phyloP scores from a whole-genome alignment of 2,888 invertebrate genomes.

The Hirtodrosophila trivittata region DNA sequence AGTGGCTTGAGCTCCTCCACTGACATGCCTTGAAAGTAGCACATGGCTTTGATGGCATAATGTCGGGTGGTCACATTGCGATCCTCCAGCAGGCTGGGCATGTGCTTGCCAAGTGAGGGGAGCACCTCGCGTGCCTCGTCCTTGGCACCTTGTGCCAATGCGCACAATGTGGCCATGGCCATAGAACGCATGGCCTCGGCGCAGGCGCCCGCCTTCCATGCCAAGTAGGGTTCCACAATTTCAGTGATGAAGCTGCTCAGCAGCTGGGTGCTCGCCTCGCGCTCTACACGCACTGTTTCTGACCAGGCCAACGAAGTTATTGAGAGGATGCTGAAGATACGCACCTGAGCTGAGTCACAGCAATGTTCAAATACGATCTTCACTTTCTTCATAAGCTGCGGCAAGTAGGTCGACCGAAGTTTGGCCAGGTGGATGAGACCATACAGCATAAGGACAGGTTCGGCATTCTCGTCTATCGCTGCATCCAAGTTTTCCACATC shows the following conservation, averaged over 20 bases:
- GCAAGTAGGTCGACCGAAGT: conserved; percentile 73
- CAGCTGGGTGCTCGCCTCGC: conserved; percentile 64
- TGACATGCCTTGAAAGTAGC: conserved; percentile 74
- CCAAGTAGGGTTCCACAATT: conserved; percentile 78
- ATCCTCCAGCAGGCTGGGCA: conserved; percentile 82
- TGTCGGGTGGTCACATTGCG: conserved; percentile 79
- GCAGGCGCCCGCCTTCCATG: conserved; percentile 81
- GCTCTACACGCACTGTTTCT: conserved; percentile 56
- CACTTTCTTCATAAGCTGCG: conserved; percentile 71
- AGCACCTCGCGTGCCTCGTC: conserved; percentile 71
- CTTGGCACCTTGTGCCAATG: conserved; percentile 79
- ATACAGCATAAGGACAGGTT: conserved; percentile 80
- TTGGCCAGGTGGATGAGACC: conserved; percentile 79
- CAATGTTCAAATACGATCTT: conserved; percentile 76
- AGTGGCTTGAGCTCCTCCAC: conserved; percentile 77
- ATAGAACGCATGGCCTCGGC: conserved; percentile 82
- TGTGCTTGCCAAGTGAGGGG: conserved; percentile 67
- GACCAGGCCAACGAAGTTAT: conserved; percentile 80
- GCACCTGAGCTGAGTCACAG: conserved; percentile 80
- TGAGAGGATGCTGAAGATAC: conserved; percentile 81
- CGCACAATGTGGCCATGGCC: conserved; percentile 82
- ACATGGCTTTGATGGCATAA: conserved; percentile 81
- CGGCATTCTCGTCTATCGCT: conserved; percentile 76
- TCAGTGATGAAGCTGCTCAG: conserved; percentile 64
- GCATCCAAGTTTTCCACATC: conserved; percentile 81